Evolutionary conservation across 2,888 invertebrate genomes (phyloP).

Genomic region (Pogonocherus hispidulus): DNA sequence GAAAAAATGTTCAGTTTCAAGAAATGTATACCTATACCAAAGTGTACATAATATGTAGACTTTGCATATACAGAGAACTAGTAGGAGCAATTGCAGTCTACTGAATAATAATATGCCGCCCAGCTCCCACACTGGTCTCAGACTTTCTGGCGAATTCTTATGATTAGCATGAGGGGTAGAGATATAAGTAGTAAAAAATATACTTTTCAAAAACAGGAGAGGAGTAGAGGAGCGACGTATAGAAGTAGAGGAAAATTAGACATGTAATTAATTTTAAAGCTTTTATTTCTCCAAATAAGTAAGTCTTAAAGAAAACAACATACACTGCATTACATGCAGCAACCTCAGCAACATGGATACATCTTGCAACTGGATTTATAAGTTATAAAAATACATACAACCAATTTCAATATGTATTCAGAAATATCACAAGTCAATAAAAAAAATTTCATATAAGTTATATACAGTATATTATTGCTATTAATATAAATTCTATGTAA

Average conservation of each 20-base stretch:
- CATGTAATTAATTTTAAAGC: constrained; percentile 32
- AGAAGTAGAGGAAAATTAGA: constrained; percentile 10
- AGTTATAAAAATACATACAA: constrained; percentile 44
- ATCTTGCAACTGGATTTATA: constrained; percentile 38
- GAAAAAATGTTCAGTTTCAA: too few relatives aligned
- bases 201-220: too few relatives aligned
- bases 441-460: constrained; percentile 44
- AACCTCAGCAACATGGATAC: constrained; percentile 37
- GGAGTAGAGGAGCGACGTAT: too few relatives aligned
- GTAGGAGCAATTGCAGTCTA: too few relatives aligned
- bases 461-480: constrained; percentile 48
- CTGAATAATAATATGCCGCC: too few relatives aligned
- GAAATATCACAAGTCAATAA: constrained; percentile 45
- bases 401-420: constrained; percentile 41
- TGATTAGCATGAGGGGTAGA: too few relatives aligned
- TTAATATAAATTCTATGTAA: constrained; percentile 45
- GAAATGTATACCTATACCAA: too few relatives aligned
- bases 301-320: constrained; percentile 41
- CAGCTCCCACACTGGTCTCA: too few relatives aligned
- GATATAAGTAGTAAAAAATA: too few relatives aligned
- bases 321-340: constrained; percentile 39
- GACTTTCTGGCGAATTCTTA: too few relatives aligned
- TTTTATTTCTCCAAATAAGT: constrained; percentile 38
- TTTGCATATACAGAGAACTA: too few relatives aligned
- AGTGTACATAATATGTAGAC: too few relatives aligned